These are phyloP conservation scores for Rhabdophis nuchalis DNA, from an alignment of 2,797 vertebrate genomes.

Conservation along the genomic window DNA sequence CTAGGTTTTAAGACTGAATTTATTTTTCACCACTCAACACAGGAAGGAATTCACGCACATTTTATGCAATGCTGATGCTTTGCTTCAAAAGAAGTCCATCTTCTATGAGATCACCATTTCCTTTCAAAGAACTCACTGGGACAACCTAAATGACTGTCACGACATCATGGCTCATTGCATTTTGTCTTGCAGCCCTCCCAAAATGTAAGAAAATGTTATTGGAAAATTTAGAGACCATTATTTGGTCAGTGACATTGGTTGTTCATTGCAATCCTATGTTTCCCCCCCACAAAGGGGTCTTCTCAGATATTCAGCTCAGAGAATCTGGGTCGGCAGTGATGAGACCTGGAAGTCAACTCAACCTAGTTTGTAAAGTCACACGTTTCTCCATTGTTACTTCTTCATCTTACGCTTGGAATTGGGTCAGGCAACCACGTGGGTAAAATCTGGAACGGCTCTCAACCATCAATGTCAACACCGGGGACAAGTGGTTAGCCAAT, in stretches of 20 bases:
- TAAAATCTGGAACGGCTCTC: neutral
- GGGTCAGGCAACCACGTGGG: neutral
- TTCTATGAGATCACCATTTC: neutral
- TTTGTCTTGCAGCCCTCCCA: neutral
- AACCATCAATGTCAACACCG: fast-evolving
- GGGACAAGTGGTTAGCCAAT: neutral
- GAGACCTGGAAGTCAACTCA: neutral
- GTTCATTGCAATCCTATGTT: neutral
- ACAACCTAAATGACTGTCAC: neutral
- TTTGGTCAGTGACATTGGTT: too few species aligned
- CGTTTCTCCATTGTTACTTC: neutral
- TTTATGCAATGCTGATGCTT: neutral
- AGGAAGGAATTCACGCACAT: neutral
- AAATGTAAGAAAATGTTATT: neutral
- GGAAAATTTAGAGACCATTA: neutral
- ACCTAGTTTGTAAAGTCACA: neutral
- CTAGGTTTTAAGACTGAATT: too few species aligned
- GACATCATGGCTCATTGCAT: neutral
- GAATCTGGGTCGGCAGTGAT: neutral
- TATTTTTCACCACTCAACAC: too few species aligned
- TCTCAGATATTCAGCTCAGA: neutral
- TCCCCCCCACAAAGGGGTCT: neutral
- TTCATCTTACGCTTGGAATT: neutral
- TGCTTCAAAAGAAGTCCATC: neutral
- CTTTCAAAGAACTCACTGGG: neutral